These are phyloP conservation scores for Drosophila koepferae DNA, from an alignment of 2,888 invertebrate genomes.

Conservation along the genomic window DNA sequence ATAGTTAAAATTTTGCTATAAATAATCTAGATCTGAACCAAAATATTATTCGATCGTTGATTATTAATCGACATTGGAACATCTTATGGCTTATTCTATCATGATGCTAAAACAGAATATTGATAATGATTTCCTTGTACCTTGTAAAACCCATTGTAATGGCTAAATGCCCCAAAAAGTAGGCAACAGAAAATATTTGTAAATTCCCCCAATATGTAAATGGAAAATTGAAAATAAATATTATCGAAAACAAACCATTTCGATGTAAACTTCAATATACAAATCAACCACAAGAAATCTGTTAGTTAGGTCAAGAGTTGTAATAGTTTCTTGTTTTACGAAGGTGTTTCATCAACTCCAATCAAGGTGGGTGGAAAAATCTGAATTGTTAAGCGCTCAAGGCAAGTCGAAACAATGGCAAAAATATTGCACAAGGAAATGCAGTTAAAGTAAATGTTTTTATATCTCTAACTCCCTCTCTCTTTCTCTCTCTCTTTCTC, in stretches of 20 bases:
- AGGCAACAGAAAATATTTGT: not conserved
- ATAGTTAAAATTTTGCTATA: not conserved
- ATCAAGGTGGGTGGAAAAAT: not conserved
- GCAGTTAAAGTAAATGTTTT: not conserved
- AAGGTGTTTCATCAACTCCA: not conserved
- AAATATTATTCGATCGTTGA: not conserved
- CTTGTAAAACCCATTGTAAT: not conserved
- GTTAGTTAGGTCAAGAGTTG: not conserved
- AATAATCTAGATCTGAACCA: no score
- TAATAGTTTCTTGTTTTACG: not conserved
- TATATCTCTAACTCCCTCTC: not conserved
- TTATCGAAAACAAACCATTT: not conserved
- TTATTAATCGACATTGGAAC: not conserved
- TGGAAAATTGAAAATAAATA: no score
- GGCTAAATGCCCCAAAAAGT: conserved; percentile 1
- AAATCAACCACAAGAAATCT: not conserved
- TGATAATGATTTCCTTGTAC: no score
- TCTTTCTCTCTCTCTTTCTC: not conserved
- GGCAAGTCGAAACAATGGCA: conserved; percentile 3
- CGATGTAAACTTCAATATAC: not conserved
- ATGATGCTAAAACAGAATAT: not conserved
- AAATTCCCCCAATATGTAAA: not conserved
- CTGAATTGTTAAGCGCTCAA: not conserved
- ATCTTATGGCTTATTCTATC: not conserved
- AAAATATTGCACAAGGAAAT: conserved; percentile 4